Evolutionary conservation across 2,888 invertebrate genomes (phyloP).

Genomic region (Drosophila setosimentum): DNA sequence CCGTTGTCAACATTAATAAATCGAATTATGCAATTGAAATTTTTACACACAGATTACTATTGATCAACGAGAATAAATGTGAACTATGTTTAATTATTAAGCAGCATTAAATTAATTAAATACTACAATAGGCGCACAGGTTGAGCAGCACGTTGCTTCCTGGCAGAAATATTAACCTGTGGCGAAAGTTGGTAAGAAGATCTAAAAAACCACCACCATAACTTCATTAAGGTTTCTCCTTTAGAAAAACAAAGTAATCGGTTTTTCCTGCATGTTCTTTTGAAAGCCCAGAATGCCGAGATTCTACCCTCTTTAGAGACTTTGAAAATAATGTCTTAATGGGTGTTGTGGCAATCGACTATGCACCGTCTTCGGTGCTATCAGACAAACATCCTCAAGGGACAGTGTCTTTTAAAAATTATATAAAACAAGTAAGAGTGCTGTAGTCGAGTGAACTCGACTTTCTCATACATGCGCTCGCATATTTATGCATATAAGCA

Average conservation of each 20-base stretch:
- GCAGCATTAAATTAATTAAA: slow-evolving; percentile 44
- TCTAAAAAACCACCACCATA: slow-evolving; percentile 20
- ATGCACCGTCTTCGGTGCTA: slow-evolving; percentile 23
- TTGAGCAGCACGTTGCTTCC: slow-evolving; percentile 13
- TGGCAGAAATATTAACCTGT: slow-evolving; percentile 3
- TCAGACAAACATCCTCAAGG: slow-evolving; percentile 15
- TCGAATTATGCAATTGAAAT: neutral
- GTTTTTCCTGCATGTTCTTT: neutral
- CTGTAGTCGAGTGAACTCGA: too few relatives aligned
- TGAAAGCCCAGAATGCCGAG: neutral
- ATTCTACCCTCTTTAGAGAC: slow-evolving; percentile 25
- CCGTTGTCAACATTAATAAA: neutral
- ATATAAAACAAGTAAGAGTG: too few relatives aligned
- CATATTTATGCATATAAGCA: too few relatives aligned
- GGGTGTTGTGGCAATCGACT: slow-evolving; percentile 40
- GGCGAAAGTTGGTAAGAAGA: slow-evolving; percentile 4
- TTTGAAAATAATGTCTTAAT: slow-evolving; percentile 47
- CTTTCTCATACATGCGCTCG: too few relatives aligned
- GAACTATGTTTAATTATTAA: slow-evolving; percentile 42
- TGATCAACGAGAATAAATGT: slow-evolving; percentile 1
- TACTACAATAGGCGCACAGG: slow-evolving; percentile 59
- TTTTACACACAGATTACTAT: neutral
- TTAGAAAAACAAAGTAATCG: neutral
- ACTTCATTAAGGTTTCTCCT: slow-evolving; percentile 5
- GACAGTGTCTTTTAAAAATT: neutral